Conservation (phyloP, 1,140 invertebrate species). For the Drosophila ambigua region DNA sequence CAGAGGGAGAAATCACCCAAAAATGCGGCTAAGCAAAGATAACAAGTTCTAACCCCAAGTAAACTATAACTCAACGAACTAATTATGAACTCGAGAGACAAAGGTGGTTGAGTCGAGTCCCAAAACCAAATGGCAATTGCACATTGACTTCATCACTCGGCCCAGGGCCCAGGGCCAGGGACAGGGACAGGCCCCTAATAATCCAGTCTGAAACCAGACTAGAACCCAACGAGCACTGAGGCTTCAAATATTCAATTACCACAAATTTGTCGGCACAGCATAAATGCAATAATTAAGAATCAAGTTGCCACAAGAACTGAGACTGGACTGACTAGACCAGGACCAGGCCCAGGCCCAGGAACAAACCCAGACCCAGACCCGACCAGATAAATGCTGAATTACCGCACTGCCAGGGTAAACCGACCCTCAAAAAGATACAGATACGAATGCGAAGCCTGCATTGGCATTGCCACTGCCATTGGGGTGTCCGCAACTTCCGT, state of each 20-base stretch:
- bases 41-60: slow-evolving; percentile 68
- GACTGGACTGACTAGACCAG: slow-evolving; percentile 37
- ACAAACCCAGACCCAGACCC: slow-evolving; percentile 2
- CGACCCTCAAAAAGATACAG: slow-evolving; percentile 30
- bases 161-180: not conserved
- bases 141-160: slow-evolving; percentile 68
- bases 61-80: slow-evolving; percentile 71
- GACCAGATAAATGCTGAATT: slow-evolving; percentile 24
- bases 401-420: slow-evolving; percentile 28
- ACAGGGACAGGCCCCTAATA: not conserved
- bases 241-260: slow-evolving; percentile 75
- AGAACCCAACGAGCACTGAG: no score
- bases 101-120: slow-evolving; percentile 35
- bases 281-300: slow-evolving; percentile 82
- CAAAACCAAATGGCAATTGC: slow-evolving; percentile 53
- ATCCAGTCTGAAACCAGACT: slow-evolving; percentile 47
- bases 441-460: slow-evolving; percentile 4
- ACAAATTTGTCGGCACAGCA: slow-evolving; percentile 77
- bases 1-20: slow-evolving; percentile 37
- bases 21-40: slow-evolving; percentile 32
- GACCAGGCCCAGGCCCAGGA: not conserved
- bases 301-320: slow-evolving; percentile 59
- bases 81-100: slow-evolving; percentile 69
- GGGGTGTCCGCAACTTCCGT: slow-evolving; percentile 51
- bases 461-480: slow-evolving; percentile 7